phyloP scores from a whole-genome alignment of 2,113 vertebrate species.

The Eonycteris spelaea region DNA sequence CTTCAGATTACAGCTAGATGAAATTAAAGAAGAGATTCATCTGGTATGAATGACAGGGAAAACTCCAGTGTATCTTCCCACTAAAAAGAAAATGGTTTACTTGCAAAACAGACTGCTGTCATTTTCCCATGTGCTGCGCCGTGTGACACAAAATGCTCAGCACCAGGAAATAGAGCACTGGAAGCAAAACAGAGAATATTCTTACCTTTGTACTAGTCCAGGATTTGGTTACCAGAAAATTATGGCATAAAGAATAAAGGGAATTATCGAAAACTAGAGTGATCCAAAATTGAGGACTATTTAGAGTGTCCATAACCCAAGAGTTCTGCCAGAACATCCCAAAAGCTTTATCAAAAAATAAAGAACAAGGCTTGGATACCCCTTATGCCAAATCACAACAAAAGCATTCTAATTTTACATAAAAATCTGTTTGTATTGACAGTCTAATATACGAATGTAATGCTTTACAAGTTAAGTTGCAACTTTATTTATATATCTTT shows the following conservation, averaged over 20 bases:
- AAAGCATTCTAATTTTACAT: not conserved
- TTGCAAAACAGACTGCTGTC: not conserved
- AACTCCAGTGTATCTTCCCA: not conserved
- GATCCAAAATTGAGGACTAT: not conserved
- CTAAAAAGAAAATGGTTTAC: not conserved
- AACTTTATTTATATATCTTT: slow-evolving; percentile 1
- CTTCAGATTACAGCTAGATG: not conserved
- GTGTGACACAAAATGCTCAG: not conserved
- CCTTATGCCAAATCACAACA: not conserved
- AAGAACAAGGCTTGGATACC: not conserved
- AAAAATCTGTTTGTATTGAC: not conserved
- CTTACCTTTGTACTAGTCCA: not conserved
- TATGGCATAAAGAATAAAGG: not conserved
- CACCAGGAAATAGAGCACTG: not conserved
- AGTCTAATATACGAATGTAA: not conserved
- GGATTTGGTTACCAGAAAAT: not conserved
- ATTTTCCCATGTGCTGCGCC: not conserved
- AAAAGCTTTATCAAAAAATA: not conserved
- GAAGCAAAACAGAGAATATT: not conserved
- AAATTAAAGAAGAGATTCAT: not conserved
- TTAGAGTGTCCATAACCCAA: not conserved
- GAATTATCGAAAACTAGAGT: not conserved
- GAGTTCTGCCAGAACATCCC: not conserved
- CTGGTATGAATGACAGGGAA: not conserved
- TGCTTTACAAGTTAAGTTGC: slow-evolving; percentile 22